Conservation (phyloP, 2,797 vertebrate species). For the Bradypodion pumilum region DNA sequence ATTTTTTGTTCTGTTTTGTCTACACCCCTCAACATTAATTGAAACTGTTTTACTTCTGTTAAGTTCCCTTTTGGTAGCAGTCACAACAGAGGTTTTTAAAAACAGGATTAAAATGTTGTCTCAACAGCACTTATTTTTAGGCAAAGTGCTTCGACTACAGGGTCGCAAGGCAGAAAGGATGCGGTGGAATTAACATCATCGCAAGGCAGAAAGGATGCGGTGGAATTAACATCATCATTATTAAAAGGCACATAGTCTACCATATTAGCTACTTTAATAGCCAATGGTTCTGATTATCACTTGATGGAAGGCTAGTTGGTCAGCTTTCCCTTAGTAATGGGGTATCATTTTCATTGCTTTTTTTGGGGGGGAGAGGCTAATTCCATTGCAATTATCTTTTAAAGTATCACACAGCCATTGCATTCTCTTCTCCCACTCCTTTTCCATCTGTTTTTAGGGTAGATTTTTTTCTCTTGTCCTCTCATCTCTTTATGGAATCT, state of each 20-base stretch:
- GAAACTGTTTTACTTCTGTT: conserved; percentile 37
- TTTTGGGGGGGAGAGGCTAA: neutral
- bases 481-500: neutral
- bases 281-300: neutral
- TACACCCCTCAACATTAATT: conserved; percentile 36
- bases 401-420: neutral
- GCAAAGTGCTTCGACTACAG: neutral
- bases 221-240: neutral
- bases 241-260: neutral
- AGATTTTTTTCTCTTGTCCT: neutral
- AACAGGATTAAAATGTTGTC: neutral
- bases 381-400: neutral
- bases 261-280: conserved; percentile 1
- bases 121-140: neutral
- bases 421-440: too few relatives aligned
- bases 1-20: conserved; percentile 34
- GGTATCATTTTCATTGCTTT: neutral
- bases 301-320: neutral
- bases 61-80: neutral
- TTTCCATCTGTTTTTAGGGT: neutral
- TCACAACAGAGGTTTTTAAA: neutral
- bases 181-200: too few relatives aligned
- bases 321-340: neutral
- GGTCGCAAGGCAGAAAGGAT: neutral
- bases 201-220: neutral